These are phyloP conservation scores for Tortrix viridana DNA, from an alignment of 2,888 invertebrate genomes.

Conservation along the genomic window DNA sequence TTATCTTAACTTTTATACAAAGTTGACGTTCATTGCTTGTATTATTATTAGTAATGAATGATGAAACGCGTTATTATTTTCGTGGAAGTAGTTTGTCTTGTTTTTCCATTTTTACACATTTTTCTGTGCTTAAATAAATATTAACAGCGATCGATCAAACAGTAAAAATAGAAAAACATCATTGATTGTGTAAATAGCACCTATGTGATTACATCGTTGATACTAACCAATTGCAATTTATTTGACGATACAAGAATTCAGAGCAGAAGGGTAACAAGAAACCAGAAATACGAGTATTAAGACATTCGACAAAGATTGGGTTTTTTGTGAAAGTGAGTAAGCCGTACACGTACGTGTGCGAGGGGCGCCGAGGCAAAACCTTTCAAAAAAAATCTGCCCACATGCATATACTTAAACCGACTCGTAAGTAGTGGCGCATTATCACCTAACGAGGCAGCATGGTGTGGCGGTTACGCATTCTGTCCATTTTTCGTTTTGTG, in stretches of 20 bases:
- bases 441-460: constrained; percentile 75
- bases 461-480: constrained; percentile 74
- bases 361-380: constrained; percentile 58
- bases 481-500: constrained; percentile 47
- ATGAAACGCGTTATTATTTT: constrained; percentile 41
- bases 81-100: constrained; percentile 56
- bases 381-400: constrained; percentile 53
- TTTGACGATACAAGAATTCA: constrained; percentile 70
- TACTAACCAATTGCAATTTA: constrained; percentile 75
- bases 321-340: constrained; percentile 64
- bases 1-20: background rate
- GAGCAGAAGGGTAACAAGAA: constrained; percentile 63
- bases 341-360: constrained; percentile 61
- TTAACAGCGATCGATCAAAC: constrained; percentile 13
- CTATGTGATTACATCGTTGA: constrained; percentile 47
- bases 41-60: background rate
- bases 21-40: background rate
- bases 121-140: background rate
- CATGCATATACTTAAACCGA: constrained; percentile 47
- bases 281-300: constrained; percentile 56
- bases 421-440: constrained; percentile 67
- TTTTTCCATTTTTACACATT: constrained; percentile 60
- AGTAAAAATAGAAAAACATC: constrained; percentile 65
- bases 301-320: constrained; percentile 77
- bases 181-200: constrained; percentile 37